Base-by-base conservation (phyloP, 2,797 vertebrate genomes). In the Miichthys miiuy region DNA sequence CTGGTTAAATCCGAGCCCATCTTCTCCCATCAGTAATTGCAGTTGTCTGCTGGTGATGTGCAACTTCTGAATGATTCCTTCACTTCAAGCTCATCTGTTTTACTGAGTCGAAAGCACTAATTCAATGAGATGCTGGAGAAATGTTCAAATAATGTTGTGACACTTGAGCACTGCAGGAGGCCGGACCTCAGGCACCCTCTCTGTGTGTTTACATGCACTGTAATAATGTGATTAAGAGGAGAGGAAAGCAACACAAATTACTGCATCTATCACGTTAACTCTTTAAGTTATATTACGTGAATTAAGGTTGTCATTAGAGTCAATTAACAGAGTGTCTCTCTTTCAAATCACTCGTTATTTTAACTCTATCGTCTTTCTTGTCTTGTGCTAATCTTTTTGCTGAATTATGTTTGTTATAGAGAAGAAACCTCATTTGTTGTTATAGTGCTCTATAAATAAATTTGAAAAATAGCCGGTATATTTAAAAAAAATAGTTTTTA, bases 71-170 rank as follows among this genome's bases (percentile, higher is more conserved):
- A 81, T 6, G 56, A 78, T 72, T 68, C 72, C 51, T 77, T 63
- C 30, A 69, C 74, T 79, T 68, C 42, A 58, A 68, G 77, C 83
- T 83, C 74, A 72, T 89, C 73, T 34, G 68, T 79, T 78, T 84
- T 4, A 9, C 16, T n/a, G 64, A 25, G 52, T 54, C 23, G 42
- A 27, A 6, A 63, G 67, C 56, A 44, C 63, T 72, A 81, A 83
- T 81, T 84, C 77, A 79, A 77, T 58, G 62, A 88, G 73, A 82
- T 70, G 72, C 73, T 62, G 69, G 23, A 77, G 69, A 84, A 72
- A 87, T 84, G 34, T 77, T 83, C 44, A 68, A 84, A 85, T 85
- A 84, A 84, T 75, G 77, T 75, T 81, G 68, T 77, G 86, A 88
- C 85, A 91, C 82, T 73, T 17, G 42, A 83, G 77, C 75, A 50